A percentile compares a stretch with the other conserved stretches of the same genome.
phyloP scores from a whole-genome alignment of 2,113 vertebrate species.

The Xiphorhynchus elegans region DNA sequence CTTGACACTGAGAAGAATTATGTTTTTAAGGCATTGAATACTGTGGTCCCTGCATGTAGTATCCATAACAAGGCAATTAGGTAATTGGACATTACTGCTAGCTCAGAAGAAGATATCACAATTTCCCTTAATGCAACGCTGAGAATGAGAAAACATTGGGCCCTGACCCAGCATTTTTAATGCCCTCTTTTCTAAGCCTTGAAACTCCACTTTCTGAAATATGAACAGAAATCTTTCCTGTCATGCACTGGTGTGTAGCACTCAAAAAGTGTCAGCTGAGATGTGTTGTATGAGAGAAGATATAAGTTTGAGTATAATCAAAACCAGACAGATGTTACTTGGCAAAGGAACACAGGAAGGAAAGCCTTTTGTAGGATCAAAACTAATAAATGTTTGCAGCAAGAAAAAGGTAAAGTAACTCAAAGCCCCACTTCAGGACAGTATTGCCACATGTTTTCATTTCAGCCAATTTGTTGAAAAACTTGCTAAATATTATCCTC shows the following conservation, averaged over 20 bases:
- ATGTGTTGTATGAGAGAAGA: background rate
- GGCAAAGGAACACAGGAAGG: background rate
- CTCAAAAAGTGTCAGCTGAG: background rate
- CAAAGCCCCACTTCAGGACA: background rate
- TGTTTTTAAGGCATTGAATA: background rate
- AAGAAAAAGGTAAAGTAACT: background rate
- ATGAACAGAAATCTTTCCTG: background rate
- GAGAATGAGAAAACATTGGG: background rate
- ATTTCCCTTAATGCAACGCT: background rate
- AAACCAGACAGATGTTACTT: background rate
- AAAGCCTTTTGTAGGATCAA: background rate
- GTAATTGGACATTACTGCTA: background rate
- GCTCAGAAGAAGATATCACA: background rate
- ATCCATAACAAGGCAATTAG: background rate
- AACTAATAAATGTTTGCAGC: background rate
- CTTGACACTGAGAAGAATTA: background rate
- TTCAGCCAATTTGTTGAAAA: background rate
- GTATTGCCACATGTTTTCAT: background rate
- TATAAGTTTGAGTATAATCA: background rate
- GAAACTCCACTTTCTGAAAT: background rate
- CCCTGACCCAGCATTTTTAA: background rate
- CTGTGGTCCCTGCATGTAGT: background rate
- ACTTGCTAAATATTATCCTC: background rate
- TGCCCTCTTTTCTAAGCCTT: background rate
- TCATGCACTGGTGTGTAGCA: fast-evolving